Base-by-base conservation (phyloP, 2,113 vertebrate species). In the Callocephalon fimbriatum region DNA sequence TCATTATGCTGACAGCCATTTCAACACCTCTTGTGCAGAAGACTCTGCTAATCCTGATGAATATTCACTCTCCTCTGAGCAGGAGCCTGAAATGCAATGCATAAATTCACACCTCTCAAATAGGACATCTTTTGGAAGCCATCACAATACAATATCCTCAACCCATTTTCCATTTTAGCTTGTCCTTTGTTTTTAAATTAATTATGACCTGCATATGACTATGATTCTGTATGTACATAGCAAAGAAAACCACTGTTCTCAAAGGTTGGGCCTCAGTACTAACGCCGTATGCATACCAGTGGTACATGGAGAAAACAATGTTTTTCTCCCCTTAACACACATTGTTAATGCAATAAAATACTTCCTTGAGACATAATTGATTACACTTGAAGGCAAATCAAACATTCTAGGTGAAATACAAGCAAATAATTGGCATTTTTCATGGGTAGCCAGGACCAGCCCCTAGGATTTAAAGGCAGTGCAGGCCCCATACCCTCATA, bases 41-140 rank as follows among this genome's bases (percentile, higher is more conserved):
- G 78, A 76, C 75, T 61, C 68, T 95, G 80, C 54, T 96, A 96
- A 94, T 95, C 88, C 63, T 22, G 6, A 93, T 78, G 82, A 96
- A 94, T 89, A 92, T 79, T 90, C 91, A 90, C 54, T 47, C 59
- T 91, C 56, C 68, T 92, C 48, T 63, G 63, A 96, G 62, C 71
- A 89, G 72, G 12, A 96, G 48, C 14, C 38, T 38, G 27, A 79
- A 93, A 94, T 4, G 14, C 53, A 77, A 53, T 74, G 77, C 80
- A 97, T 91, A 94, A 97, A 97, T 97, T 96, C 88, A 94, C 92
- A 90, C 83, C 78, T 89, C 53, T 62, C 66, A 91, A 92, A 93
- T 16, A 93, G 40, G 53, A 87, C 47, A 81, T 68, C 61, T 90
- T 95, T 74, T 62, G 59, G 51, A 68, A 94, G n/a, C 19, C 44